Conservation (phyloP, 2,888 invertebrate species). For the Branchipolynoe longqiensis region DNA sequence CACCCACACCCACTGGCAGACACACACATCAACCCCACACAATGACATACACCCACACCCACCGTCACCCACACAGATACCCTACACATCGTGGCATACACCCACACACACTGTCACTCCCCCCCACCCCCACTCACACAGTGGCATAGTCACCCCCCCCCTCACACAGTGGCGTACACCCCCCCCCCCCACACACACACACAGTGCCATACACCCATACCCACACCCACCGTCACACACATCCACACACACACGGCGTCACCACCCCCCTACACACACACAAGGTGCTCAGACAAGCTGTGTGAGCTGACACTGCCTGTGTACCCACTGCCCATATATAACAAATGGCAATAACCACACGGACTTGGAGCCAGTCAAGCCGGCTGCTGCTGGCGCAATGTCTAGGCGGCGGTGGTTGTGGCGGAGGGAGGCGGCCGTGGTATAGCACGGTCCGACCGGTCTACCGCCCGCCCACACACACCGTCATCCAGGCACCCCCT, state of each 20-base stretch:
- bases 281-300: too few species aligned
- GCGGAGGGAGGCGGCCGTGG: not conserved
- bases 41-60: too few species aligned
- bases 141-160: not conserved
- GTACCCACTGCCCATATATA: not conserved
- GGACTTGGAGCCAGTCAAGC: constrained; percentile 8
- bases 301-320: too few species aligned
- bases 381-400: constrained; percentile 35
- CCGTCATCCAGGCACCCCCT: not conserved
- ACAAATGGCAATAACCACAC: not conserved
- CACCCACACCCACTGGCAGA: too few species aligned
- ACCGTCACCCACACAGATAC: too few species aligned
- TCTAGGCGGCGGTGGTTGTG: not conserved
- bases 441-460: not conserved
- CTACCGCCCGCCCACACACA: not conserved
- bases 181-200: not conserved
- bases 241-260: not conserved
- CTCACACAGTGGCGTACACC: not conserved
- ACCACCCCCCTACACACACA: not conserved
- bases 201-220: not conserved
- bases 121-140: not conserved
- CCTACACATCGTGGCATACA: too few species aligned
- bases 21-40: too few species aligned
- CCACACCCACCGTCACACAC: not conserved
- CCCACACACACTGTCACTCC: too few species aligned